Evolutionary conservation across 2,797 vertebrate genomes (phyloP), one percentile per base, ranked within the genome.

Genomic region (Anguilla anguilla): DNA sequence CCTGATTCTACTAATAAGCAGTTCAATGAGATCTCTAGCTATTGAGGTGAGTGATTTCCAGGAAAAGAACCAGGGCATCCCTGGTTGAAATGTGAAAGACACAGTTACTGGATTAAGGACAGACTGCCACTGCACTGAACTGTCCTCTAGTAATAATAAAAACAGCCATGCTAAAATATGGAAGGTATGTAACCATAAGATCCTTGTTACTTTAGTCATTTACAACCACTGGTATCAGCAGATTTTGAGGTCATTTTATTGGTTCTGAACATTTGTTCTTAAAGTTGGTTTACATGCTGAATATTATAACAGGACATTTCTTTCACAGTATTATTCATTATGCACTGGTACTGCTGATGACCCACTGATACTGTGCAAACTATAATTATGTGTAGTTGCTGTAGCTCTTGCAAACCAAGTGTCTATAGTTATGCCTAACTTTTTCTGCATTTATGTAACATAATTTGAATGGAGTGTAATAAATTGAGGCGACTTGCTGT

Each of bases 111-210:
- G 43, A 49, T 49, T 17, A 46, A 49, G 77, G 77, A 39, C 69
- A 74, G 69, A 46, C 22, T 81, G 43, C 7, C 1, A 10, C 19
- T 43, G 25, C 19, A 49, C 6, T 22, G 19, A 1, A n/a, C 43
- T 82, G 43, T 51, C 46, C 43, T 82, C 19, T 49, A n/a, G 25
- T 82, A 51, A 82, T 82, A 82, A n/a, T 9, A 82, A 81, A 79
- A 81, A 82, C 46, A 82, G 17, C 11, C 82, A 25, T 49, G 19
- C 79, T 49, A 46, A 25, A 51, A 82, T 25, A 35, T 82, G 79
- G 43, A 82, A 49, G 46, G 22, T 9, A 82, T 49, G 79, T 3
- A 6, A 51, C 46, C 22, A 51, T 49, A 22, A n/a, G 43, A 13
- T n/a, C 6, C 46, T 82, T 51, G 39, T 39, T 43, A 39, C 39